Base-by-base conservation (phyloP, 30 jellyfish, hydroid and myxozoan species). In the Catostylus mosaicus region DNA sequence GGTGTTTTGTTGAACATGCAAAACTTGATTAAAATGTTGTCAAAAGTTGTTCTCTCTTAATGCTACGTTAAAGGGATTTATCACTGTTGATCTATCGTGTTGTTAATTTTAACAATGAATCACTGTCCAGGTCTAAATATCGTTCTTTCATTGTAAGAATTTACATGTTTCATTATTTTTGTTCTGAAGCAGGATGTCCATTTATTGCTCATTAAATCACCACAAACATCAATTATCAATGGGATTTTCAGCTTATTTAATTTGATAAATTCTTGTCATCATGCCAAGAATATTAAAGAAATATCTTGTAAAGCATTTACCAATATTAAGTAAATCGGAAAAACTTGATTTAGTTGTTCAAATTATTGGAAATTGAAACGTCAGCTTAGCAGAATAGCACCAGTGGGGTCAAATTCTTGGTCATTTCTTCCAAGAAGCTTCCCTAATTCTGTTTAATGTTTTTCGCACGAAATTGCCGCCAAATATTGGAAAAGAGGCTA, bases 51-150 rank as follows among this genome's bases (percentile, higher is more conserved):
- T 23, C 19, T 59, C 26, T 27, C 11, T 3, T 59, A 24, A 36
- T 68, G n/a, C 26, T 34, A 27, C 34, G 59, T 36, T 33, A 68
- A 32, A 68, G 6, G 80, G 80, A 68, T 36, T 68, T 68, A 36
- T 18, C 27, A 37, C 19, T 68, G 45, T 68, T 68, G 80, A 68
- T 68, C 59, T 36, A 34, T 1, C 37, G 20, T 20, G 22, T 38
- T 38, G 20, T 68, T 23, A 37, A 30, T 12, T 30, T 30, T 2
- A 1, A 68, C 80, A 68, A 68, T 32, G 37, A 46, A n/a, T 22
- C 43, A 7, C 64, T 68, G 64, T 68, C 31, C 62, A 2, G 20
- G 27, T 36, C 37, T 22, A 59, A 7, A 8, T 23, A 4, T 50
- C 63, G 63, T 27, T 50, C 63, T 50, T 50, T 50, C 63, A 4